A percentile compares a stretch with the other conserved stretches of the same genome.
Conservation (phyloP, 2,888 invertebrate species). For the Psylliodes chrysocephalus region DNA sequence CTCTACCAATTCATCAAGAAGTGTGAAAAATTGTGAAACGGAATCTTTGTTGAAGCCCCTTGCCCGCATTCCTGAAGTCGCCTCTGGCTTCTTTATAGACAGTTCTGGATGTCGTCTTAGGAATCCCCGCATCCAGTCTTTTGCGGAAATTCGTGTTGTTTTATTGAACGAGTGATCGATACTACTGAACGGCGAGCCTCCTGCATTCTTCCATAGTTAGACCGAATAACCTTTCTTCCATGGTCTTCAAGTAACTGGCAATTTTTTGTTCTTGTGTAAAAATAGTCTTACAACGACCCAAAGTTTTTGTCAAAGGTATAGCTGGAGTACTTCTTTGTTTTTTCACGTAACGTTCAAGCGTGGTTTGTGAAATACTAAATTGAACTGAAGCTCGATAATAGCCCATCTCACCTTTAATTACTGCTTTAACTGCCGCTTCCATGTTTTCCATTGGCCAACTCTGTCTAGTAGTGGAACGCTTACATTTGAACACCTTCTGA, state of each 20-base stretch:
- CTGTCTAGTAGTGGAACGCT: constrained; percentile 3
- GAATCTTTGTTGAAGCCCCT: no score
- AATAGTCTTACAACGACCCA: background rate
- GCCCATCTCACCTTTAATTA: constrained; percentile 3
- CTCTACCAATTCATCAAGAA: no score
- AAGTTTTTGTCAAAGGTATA: background rate
- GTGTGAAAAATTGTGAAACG: no score
- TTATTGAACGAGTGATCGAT: background rate
- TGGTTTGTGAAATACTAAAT: constrained; percentile 8
- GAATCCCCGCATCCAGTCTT: background rate
- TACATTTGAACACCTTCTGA: background rate
- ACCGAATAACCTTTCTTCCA: constrained; percentile 11
- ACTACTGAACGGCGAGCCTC: background rate
- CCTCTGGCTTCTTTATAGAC: background rate
- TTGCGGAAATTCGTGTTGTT: background rate
- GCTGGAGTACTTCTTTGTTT: background rate
- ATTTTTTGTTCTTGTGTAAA: constrained; percentile 8
- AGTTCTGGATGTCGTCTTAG: background rate
- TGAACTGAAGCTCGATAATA: constrained; percentile 7
- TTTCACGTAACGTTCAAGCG: background rate
- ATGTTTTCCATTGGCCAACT: constrained; percentile 7
- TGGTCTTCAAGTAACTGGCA: no score
- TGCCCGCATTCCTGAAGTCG: constrained; percentile 36
- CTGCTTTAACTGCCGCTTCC: constrained; percentile 10
- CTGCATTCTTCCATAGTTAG: constrained; percentile 7